phyloP scores from a whole-genome alignment of 2,888 invertebrate species.

The Conus canariensis region DNA sequence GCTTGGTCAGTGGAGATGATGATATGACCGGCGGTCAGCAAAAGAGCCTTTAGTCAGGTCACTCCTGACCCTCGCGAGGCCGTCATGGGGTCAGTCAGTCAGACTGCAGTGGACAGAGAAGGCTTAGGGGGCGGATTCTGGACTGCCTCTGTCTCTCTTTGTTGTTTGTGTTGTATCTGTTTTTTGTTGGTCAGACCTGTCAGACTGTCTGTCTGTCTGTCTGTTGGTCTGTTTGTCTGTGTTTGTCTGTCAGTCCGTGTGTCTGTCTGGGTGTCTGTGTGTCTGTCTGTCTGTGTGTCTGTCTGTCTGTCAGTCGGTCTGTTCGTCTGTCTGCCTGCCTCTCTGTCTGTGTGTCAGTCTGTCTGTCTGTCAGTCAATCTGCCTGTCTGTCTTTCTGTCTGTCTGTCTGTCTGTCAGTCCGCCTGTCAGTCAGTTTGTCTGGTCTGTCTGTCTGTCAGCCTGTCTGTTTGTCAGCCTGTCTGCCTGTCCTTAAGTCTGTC shows the following conservation, averaged over 20 bases:
- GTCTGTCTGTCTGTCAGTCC: neutral
- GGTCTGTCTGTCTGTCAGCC: neutral
- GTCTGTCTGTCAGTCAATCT: neutral
- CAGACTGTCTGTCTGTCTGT: conserved; percentile 18
- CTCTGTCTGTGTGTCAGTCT: neutral
- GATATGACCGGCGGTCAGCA: too few species aligned
- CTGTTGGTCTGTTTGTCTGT: neutral
- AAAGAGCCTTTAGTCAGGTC: too few species aligned
- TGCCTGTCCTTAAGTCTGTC: neutral
- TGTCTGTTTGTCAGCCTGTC: too few species aligned
- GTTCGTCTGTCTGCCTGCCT: neutral
- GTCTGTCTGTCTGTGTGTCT: neutral
- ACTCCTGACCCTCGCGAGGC: too few species aligned
- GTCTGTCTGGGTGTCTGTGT: neutral
- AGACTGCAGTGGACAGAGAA: too few species aligned
- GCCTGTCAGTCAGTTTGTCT: neutral
- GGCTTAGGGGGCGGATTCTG: neutral
- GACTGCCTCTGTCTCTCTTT: neutral
- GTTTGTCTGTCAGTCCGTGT: neutral
- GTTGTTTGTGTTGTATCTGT: neutral
- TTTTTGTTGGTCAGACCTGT: too few species aligned
- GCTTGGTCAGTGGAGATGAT: too few species aligned
- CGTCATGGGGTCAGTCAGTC: too few species aligned
- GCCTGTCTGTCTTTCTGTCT: neutral
- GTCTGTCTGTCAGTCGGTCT: neutral